Conservation (phyloP, 53 echinoderm and acorn worm genomes). For the Patiria pectinifera region DNA sequence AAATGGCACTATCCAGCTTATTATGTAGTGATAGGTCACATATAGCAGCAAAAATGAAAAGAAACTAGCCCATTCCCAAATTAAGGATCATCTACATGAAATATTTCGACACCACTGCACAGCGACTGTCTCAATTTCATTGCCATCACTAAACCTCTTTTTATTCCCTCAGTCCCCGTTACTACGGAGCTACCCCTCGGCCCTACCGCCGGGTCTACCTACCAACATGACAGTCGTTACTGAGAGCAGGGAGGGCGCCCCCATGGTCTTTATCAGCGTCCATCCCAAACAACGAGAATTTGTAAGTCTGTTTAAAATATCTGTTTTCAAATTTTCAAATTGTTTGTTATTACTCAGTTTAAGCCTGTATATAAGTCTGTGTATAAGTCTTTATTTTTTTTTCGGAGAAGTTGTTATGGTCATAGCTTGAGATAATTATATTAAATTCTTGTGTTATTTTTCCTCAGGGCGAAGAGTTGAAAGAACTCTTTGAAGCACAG, state of each 20-base stretch:
- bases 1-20: too few species aligned
- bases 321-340: too few species aligned
- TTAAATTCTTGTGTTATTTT: background rate
- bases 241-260: constrained; percentile 75
- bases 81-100: background rate
- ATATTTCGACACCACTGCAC: background rate
- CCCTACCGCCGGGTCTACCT: constrained; percentile 61
- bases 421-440: background rate
- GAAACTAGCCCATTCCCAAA: background rate
- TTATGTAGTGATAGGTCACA: too few species aligned
- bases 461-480: constrained; percentile 68
- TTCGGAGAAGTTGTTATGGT: too few species aligned
- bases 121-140: background rate
- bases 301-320: constrained; percentile 73
- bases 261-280: constrained; percentile 84
- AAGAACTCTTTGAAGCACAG: constrained; percentile 75
- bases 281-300: constrained; percentile 87
- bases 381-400: too few species aligned
- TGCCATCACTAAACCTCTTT: background rate
- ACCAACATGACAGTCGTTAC: constrained; percentile 65
- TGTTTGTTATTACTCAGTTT: too few species aligned
- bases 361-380: too few species aligned
- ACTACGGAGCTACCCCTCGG: constrained; percentile 63
- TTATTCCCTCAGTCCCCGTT: constrained; percentile 42
- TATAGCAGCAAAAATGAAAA: too few species aligned